phyloP scores from a whole-genome alignment of 2,113 vertebrate genomes.

The Sturnira hondurensis region DNA sequence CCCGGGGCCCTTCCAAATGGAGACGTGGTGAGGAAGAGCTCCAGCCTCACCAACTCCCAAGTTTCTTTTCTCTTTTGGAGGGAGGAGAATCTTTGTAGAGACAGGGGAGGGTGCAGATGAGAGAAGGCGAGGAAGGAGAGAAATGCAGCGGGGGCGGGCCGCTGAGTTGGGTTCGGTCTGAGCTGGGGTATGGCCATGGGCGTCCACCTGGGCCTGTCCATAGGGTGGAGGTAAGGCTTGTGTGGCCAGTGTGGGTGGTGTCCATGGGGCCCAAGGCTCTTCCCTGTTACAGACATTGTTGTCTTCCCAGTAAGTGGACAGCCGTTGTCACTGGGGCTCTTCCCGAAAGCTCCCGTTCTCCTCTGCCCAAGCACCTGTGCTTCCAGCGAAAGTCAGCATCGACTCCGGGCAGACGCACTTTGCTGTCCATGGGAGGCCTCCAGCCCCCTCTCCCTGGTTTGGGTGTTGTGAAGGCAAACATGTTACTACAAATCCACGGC shows the following conservation, averaged over 20 bases:
- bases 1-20: fast-evolving
- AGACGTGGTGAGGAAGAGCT: background rate
- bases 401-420: background rate
- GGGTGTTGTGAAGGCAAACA: background rate
- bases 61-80: background rate
- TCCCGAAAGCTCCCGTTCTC: background rate
- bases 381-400: background rate
- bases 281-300: background rate
- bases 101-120: background rate
- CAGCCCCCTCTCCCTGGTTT: background rate
- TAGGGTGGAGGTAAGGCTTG: too few species aligned
- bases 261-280: background rate
- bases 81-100: background rate
- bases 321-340: background rate
- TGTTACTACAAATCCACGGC: fast-evolving
- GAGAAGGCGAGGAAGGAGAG: background rate
- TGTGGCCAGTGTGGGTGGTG: background rate
- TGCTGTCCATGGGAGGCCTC: fast-evolving
- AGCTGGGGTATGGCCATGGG: background rate
- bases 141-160: fast-evolving
- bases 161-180: background rate
- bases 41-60: background rate
- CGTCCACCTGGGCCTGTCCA: background rate
- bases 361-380: background rate
- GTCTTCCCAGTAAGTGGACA: background rate